Conservation (phyloP, 2,888 invertebrate genomes). For the Euphydryas editha region DNA sequence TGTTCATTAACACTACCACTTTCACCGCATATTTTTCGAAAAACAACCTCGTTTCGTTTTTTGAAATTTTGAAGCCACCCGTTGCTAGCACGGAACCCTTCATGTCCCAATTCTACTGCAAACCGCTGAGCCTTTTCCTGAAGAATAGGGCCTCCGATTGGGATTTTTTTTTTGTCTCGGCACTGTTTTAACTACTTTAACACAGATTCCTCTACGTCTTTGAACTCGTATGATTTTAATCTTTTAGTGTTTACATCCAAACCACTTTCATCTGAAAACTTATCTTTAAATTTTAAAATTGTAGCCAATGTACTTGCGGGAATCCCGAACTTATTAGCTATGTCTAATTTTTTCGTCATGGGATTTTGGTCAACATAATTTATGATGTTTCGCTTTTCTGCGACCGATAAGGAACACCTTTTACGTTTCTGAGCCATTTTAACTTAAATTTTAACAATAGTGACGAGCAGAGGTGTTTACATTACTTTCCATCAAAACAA, state of each 20-base stretch:
- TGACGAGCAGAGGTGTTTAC: slow-evolving; percentile 34
- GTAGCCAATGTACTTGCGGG: slow-evolving; percentile 34
- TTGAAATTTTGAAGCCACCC: background rate
- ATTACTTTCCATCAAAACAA: slow-evolving; percentile 39
- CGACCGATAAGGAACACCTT: slow-evolving; percentile 33
- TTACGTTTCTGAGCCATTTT: slow-evolving; percentile 10
- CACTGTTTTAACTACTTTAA: slow-evolving; percentile 16
- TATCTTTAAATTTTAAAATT: slow-evolving; percentile 32
- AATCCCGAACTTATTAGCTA: slow-evolving; percentile 27
- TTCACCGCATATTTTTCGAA: background rate
- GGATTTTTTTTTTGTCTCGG: slow-evolving; percentile 33
- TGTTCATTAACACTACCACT: background rate
- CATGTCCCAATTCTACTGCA: slow-evolving; percentile 32
- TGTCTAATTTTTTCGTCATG: slow-evolving; percentile 1
- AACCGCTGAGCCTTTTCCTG: slow-evolving; percentile 35
- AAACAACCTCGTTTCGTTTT: background rate
- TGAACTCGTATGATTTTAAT: slow-evolving; percentile 22
- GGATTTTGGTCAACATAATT: slow-evolving; percentile 30
- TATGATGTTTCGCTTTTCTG: slow-evolving; percentile 21
- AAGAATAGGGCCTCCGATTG: slow-evolving; percentile 36
- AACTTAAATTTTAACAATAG: slow-evolving; percentile 29
- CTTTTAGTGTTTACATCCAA: slow-evolving; percentile 29
- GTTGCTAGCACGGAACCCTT: background rate
- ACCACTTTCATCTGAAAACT: slow-evolving; percentile 31
- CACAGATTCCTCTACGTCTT: slow-evolving; percentile 41